A percentile compares a stretch with the other conserved stretches of the same genome.
Evolutionary conservation across 2,113 vertebrate species (phyloP).

Genomic region (Caranx ignobilis): DNA sequence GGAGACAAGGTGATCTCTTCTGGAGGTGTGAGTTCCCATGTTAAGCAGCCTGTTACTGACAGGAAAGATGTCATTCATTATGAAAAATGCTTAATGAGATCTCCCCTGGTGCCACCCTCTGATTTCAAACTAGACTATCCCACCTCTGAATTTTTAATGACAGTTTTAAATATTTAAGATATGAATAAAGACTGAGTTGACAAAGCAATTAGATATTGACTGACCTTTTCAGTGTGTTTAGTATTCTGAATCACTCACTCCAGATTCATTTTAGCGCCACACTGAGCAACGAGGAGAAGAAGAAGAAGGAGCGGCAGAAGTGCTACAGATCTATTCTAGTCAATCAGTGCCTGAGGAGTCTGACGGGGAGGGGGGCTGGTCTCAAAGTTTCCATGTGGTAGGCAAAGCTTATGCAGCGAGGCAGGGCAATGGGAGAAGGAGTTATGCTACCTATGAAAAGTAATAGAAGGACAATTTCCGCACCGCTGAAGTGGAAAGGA

Average conservation of each 20-base stretch:
- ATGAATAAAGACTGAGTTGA: constrained; percentile 76
- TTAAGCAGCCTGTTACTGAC: constrained; percentile 62
- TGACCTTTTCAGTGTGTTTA: constrained; percentile 73
- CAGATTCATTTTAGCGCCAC: constrained; percentile 51
- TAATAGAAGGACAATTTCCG: constrained; percentile 3
- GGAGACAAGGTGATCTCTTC: constrained; percentile 58
- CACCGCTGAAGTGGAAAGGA: constrained; percentile 25
- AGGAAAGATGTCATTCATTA: constrained; percentile 72
- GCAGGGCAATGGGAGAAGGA: neutral
- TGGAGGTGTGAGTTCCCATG: constrained; percentile 63
- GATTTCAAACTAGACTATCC: constrained; percentile 48
- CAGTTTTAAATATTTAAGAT: constrained; percentile 76
- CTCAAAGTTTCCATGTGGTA: constrained; percentile 37
- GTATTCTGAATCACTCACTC: constrained; percentile 65
- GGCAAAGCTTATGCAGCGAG: constrained; percentile 47
- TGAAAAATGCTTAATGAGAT: constrained; percentile 74
- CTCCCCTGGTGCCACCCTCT: constrained; percentile 39
- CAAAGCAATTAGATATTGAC: constrained; percentile 79
- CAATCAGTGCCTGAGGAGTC: constrained; percentile 46
- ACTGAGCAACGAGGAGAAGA: constrained; percentile 30
- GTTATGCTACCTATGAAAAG: constrained; percentile 7
- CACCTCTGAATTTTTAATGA: constrained; percentile 68
- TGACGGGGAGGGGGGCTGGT: neutral
- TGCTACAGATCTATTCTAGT: constrained; percentile 50
- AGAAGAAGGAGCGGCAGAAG: constrained; percentile 41